Evolutionary conservation across 1,140 invertebrate genomes (phyloP).

Genomic region (Listronotus bonariensis): DNA sequence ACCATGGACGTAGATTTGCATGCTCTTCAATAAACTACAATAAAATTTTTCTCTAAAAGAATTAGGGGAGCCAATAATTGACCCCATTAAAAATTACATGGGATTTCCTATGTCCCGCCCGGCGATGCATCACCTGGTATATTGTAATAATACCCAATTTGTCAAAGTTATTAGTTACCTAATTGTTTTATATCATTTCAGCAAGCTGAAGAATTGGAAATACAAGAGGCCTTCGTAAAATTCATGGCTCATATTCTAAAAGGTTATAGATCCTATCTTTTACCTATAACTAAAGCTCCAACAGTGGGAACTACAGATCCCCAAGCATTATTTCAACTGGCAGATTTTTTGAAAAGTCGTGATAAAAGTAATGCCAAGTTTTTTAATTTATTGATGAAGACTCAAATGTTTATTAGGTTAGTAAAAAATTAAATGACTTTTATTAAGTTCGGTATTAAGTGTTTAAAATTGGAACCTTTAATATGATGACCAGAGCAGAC

Average conservation of each 20-base stretch:
- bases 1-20: too few species aligned
- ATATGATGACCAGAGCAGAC: too few species aligned
- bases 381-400: slow-evolving; percentile 85
- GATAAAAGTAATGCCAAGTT: slow-evolving; percentile 91
- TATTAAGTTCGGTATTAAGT: neutral
- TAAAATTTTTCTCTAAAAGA: too few species aligned
- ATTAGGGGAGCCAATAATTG: too few species aligned
- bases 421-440: too few species aligned
- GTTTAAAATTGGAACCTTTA: neutral
- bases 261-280: slow-evolving; percentile 87
- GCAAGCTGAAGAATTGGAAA: slow-evolving; percentile 86
- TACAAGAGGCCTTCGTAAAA: slow-evolving; percentile 95
- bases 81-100: too few species aligned
- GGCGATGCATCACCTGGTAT: too few species aligned
- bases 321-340: slow-evolving; percentile 91
- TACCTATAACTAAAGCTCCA: slow-evolving; percentile 94
- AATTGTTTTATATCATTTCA: slow-evolving; percentile 45
- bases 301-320: slow-evolving; percentile 93
- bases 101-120: too few species aligned
- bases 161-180: neutral
- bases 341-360: slow-evolving; percentile 73
- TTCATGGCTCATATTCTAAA: slow-evolving; percentile 94
- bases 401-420: slow-evolving; percentile 93
- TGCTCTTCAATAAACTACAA: too few species aligned
- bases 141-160: too few species aligned